phyloP scores from a whole-genome alignment of 2,797 vertebrate genomes.

The Anniella stebbinsi region DNA sequence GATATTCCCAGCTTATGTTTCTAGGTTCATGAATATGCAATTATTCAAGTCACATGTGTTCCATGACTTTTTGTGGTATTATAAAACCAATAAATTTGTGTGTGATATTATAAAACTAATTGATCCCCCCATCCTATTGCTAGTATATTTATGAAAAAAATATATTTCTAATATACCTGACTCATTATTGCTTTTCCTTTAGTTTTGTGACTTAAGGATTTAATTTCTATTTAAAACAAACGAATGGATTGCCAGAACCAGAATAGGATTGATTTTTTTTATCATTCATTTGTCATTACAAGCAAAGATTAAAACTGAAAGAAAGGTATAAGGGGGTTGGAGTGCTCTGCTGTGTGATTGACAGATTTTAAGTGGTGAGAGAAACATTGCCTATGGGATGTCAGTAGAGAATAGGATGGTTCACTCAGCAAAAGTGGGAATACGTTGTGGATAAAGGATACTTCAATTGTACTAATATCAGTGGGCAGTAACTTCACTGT shows the following conservation, averaged over 20 bases:
- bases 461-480: constrained; percentile 6
- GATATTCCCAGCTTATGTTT: background rate
- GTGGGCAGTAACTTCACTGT: background rate
- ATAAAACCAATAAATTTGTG: constrained; percentile 9
- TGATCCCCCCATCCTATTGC: background rate
- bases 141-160: constrained; percentile 7
- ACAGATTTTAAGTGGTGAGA: constrained; percentile 61
- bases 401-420: constrained; percentile 35
- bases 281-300: constrained; percentile 69
- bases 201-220: constrained; percentile 35
- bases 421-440: constrained; percentile 33
- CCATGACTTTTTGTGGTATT: constrained; percentile 19
- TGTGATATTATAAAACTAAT: background rate
- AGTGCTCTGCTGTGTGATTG: constrained; percentile 69
- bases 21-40: background rate
- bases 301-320: constrained; percentile 72
- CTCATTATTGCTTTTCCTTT: constrained; percentile 16
- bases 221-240: constrained; percentile 22
- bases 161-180: background rate
- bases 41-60: constrained; percentile 5
- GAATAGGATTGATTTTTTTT: constrained; percentile 71
- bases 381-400: constrained; percentile 47
- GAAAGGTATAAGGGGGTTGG: constrained; percentile 58
- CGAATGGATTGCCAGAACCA: constrained; percentile 51
- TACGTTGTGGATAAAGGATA: constrained; percentile 47